phyloP scores from a whole-genome alignment of 2,888 invertebrate species.

The Nycteola revayana region DNA sequence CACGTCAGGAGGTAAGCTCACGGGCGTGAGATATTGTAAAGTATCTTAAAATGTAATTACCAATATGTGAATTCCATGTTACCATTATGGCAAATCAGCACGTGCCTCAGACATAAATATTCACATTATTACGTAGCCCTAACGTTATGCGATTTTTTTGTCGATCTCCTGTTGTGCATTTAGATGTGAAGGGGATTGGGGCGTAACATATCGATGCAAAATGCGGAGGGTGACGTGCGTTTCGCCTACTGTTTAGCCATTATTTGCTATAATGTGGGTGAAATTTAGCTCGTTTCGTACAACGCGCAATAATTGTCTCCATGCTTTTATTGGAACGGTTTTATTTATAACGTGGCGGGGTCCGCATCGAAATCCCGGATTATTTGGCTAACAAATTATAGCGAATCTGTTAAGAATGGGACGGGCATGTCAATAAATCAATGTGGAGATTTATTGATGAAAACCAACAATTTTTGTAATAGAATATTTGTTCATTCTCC shows the following conservation, averaged over 20 bases:
- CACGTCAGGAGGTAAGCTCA: constrained; percentile 6
- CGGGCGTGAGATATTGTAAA: constrained; percentile 16
- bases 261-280: constrained; percentile 79
- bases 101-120: constrained; percentile 77
- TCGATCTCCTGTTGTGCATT: constrained; percentile 74
- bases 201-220: constrained; percentile 72
- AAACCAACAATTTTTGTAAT: constrained; percentile 57
- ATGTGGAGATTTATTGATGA: constrained; percentile 69
- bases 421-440: constrained; percentile 77
- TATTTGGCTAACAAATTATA: constrained; percentile 82
- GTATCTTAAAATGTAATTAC: constrained; percentile 57
- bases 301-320: constrained; percentile 71
- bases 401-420: constrained; percentile 75
- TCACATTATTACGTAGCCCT: constrained; percentile 73
- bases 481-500: constrained; percentile 45
- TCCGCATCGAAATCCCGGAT: constrained; percentile 72
- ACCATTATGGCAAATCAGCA: constrained; percentile 70
- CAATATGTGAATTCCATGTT: constrained; percentile 74
- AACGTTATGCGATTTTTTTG: constrained; percentile 60
- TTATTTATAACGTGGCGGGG: constrained; percentile 51
- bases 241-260: constrained; percentile 74
- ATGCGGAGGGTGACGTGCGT: constrained; percentile 60
- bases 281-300: constrained; percentile 75
- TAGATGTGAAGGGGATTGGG: constrained; percentile 70
- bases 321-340: constrained; percentile 63